phyloP scores from a whole-genome alignment of 2,888 invertebrate genomes.

The Epistrophe grossulariae region DNA sequence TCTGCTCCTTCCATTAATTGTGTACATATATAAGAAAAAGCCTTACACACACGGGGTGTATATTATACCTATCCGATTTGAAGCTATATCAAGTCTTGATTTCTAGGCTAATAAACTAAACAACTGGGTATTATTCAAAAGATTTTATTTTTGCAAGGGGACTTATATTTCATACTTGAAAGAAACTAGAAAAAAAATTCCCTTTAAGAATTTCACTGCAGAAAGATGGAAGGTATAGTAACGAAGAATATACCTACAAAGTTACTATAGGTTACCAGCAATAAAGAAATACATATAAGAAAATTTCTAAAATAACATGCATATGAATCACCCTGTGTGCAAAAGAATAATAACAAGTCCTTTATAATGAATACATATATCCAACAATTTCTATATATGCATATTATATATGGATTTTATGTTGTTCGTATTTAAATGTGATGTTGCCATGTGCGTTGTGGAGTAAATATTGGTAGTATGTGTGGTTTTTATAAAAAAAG shows the following conservation, averaged over 20 bases:
- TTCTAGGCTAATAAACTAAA: background rate
- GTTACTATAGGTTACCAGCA: background rate
- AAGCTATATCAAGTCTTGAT: background rate
- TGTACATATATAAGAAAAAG: background rate
- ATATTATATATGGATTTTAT: background rate
- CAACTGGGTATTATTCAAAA: background rate
- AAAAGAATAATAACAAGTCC: slow-evolving; percentile 7
- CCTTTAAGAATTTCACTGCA: background rate
- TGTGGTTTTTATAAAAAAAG: background rate
- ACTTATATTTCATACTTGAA: background rate
- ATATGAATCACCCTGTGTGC: slow-evolving; percentile 1
- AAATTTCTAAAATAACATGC: background rate
- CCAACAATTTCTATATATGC: too few species aligned
- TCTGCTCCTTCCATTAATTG: background rate
- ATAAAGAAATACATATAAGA: background rate
- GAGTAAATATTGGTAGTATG: background rate
- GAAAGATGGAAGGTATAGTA: background rate
- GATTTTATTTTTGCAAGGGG: background rate
- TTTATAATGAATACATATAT: slow-evolving; percentile 6
- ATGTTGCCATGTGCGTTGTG: background rate
- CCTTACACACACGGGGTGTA: background rate
- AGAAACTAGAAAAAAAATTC: background rate
- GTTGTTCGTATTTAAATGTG: slow-evolving; percentile 19
- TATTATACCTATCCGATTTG: background rate
- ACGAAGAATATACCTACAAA: background rate